These are phyloP conservation scores for Coendou prehensilis DNA, from an alignment of 2,797 vertebrate species.

Conservation along the genomic window DNA sequence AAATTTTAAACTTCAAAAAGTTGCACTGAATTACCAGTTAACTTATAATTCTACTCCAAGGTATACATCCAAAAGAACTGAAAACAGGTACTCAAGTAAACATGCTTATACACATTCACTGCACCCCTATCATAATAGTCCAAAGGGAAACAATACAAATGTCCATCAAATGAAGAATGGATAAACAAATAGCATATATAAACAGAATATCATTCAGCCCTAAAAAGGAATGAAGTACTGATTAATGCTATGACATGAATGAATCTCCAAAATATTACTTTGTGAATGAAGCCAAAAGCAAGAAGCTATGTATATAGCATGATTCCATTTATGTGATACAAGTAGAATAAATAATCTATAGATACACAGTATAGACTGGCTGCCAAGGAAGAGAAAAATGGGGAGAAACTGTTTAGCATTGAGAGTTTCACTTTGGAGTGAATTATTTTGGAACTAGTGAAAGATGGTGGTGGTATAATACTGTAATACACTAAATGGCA, in stretches of 20 bases:
- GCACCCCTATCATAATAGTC: background rate
- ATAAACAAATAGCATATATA: background rate
- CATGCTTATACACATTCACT: background rate
- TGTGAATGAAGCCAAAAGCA: background rate
- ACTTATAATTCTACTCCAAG: background rate
- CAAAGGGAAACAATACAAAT: constrained; percentile 1
- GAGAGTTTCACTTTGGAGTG: background rate
- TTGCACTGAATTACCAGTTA: background rate
- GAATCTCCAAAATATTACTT: background rate
- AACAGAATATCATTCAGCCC: background rate
- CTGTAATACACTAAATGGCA: background rate
- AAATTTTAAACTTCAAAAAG: constrained; percentile 25
- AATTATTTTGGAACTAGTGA: background rate
- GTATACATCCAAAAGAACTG: background rate
- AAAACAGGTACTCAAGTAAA: background rate
- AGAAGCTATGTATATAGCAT: background rate
- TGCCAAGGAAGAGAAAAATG: background rate
- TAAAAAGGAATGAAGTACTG: background rate
- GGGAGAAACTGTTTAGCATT: background rate
- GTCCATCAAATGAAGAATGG: background rate
- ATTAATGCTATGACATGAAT: background rate
- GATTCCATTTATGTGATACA: background rate
- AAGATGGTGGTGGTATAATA: background rate
- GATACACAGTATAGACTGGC: background rate
- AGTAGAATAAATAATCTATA: background rate